A percentile compares a stretch with the other conserved stretches of the same genome.
Evolutionary conservation across 2,113 vertebrate species (phyloP).

Genomic region (Myrmecophaga tridactyla): DNA sequence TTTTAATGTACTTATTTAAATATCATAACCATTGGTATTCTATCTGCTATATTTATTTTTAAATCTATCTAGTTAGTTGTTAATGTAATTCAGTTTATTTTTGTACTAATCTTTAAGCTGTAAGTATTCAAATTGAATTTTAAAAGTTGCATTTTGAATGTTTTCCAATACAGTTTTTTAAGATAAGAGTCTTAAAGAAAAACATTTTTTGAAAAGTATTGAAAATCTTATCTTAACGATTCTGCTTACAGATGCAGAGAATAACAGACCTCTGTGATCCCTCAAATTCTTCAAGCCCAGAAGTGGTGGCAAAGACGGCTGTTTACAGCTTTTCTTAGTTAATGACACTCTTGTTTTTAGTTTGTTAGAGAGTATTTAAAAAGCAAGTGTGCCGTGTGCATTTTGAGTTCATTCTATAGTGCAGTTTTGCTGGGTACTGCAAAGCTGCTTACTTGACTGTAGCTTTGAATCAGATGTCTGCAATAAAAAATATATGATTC

Average conservation of each 20-base stretch:
- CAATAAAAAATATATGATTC: neutral
- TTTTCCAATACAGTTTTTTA: neutral
- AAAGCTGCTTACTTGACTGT: neutral
- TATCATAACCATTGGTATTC: neutral
- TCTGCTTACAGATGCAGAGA: neutral
- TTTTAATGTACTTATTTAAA: neutral
- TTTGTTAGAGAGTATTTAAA: neutral
- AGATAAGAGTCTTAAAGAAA: neutral
- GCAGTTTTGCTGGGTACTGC: rapidly evolving
- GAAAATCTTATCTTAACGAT: neutral
- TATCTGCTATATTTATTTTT: neutral
- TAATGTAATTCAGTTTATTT: neutral
- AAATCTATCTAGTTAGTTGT: neutral
- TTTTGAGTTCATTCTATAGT: rapidly evolving
- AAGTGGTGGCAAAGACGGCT: neutral
- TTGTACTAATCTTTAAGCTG: neutral
- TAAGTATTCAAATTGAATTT: neutral
- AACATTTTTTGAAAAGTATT: neutral
- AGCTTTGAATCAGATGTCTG: neutral
- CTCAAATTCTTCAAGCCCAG: neutral
- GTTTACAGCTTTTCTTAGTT: neutral
- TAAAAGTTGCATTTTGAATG: neutral
- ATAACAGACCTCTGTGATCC: neutral
- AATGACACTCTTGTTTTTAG: neutral
- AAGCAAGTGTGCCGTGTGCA: too few relatives aligned